phyloP scores from a whole-genome alignment of 1,140 invertebrate genomes.

The Lethrus apterus region DNA sequence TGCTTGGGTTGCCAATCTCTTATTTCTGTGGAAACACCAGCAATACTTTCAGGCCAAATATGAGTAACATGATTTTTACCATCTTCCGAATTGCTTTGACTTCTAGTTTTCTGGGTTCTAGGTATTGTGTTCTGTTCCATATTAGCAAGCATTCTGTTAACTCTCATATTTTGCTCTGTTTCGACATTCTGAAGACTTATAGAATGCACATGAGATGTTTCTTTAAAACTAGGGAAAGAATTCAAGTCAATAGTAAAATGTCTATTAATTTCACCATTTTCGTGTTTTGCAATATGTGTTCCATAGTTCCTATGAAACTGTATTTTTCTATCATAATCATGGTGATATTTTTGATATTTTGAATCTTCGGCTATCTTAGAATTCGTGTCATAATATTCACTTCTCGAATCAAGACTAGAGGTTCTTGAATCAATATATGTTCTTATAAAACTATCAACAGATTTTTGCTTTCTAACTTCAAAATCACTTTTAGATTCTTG shows the following conservation, averaged over 20 bases:
- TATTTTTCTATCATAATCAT: constrained; percentile 38
- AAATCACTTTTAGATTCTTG: constrained; percentile 59
- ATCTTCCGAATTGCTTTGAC: background rate
- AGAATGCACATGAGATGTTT: constrained; percentile 53
- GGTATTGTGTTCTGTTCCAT: constrained; percentile 37
- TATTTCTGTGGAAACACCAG: constrained; percentile 45
- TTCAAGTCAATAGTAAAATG: constrained; percentile 13
- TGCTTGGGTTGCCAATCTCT: constrained; percentile 21
- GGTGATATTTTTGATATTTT: constrained; percentile 23
- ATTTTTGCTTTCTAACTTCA: constrained; percentile 38
- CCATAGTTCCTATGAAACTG: constrained; percentile 47
- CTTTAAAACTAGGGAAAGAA: constrained; percentile 37
- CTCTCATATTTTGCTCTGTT: constrained; percentile 52
- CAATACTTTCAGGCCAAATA: constrained; percentile 51
- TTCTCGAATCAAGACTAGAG: constrained; percentile 45
- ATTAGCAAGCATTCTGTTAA: constrained; percentile 28
- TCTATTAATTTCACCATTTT: constrained; percentile 20
- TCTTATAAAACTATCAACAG: constrained; percentile 23
- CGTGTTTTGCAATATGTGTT: constrained; percentile 42
- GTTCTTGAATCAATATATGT: constrained; percentile 44
- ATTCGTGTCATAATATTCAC: constrained; percentile 44
- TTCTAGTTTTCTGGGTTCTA: constrained; percentile 26
- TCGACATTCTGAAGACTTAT: constrained; percentile 60
- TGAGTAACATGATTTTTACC: constrained; percentile 39
- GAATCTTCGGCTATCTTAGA: constrained; percentile 26